Percentiles rank a stretch among this genome's conserved stretches.
These are phyloP conservation scores for Vanessa cardui DNA, from an alignment of 2,888 invertebrate genomes.

Conservation along the genomic window DNA sequence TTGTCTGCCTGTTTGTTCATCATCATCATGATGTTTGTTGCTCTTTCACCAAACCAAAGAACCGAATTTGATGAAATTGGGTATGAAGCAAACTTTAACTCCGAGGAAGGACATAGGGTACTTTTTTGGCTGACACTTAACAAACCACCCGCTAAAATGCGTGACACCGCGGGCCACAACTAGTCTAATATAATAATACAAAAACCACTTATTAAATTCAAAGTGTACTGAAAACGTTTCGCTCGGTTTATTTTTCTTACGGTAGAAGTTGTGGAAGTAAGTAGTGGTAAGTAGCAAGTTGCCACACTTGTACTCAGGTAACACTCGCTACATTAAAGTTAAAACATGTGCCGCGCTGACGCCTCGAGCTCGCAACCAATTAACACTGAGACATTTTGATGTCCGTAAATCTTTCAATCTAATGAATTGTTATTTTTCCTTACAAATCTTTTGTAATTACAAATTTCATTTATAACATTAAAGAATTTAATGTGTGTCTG, in stretches of 20 bases:
- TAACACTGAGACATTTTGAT: background rate
- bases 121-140: too few species aligned
- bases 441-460: background rate
- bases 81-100: too few species aligned
- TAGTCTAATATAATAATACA: background rate
- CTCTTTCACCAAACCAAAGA: too few species aligned
- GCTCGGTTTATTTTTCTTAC: background rate
- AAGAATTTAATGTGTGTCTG: too few species aligned
- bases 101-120: too few species aligned
- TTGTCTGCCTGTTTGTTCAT: too few species aligned
- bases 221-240: too few species aligned
- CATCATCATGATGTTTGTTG: too few species aligned
- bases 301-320: background rate
- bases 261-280: background rate
- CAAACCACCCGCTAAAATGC: too few species aligned
- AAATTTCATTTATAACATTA: too few species aligned
- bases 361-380: constrained; percentile 7
- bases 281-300: background rate
- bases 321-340: constrained; percentile 4
- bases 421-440: background rate
- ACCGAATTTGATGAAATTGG: too few species aligned
- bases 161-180: too few species aligned
- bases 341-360: background rate
- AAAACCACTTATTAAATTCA: background rate
- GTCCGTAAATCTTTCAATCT: constrained; percentile 1